Base-by-base conservation (phyloP, 2,113 vertebrate species). In the Oryctolagus cuniculus region DNA sequence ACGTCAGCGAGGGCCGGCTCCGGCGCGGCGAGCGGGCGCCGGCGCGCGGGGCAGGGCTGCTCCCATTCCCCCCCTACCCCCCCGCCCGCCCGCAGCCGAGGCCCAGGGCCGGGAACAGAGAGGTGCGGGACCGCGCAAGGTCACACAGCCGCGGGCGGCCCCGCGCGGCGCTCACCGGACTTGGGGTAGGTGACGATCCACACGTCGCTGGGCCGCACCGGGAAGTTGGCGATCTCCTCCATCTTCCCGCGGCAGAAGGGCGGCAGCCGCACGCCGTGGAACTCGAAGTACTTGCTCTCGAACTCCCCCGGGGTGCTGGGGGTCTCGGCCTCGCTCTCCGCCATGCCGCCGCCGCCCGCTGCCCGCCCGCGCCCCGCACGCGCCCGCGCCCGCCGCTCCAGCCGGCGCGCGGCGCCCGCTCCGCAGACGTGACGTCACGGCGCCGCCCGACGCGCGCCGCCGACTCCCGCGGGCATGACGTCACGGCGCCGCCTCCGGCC, bases 121-220 rank as follows among this genome's bases (percentile, higher is more conserved):
- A 82, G 58, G 88, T 22, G 0, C 4, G 61, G 2, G 31, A 73
- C 97, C 72, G 84, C 10, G 66, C 90, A 96, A 98, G 74, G 94
- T 96, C 96, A 98, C 58, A 91, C 94, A 94, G 96, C 93, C 79
- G 6, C 29, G 64, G 77, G 8, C 64, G 36, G 4, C 55, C 55
- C 17, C n/a, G 51, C 0, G 66, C 58, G 61, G 58, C 24, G 86
- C 86, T 95, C 98, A 99, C 99, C 99, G 98, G 99, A 99, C 97
- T 99, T 99, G 25, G 99, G 99, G 95, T 99, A 99, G 81, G 99
- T 99, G 96, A 99, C 99, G 25, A 99, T 99, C 99, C 99, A 99
- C 96, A 99, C 99, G 97, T 99, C 99, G 98, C 99, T 99, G 94
- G 99, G 98, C 98, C 99, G 98, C 95, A 99, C 99, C 66, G 99